Evolutionary conservation across 2,888 invertebrate genomes (phyloP).

Genomic region (Criorhina ranunculi): DNA sequence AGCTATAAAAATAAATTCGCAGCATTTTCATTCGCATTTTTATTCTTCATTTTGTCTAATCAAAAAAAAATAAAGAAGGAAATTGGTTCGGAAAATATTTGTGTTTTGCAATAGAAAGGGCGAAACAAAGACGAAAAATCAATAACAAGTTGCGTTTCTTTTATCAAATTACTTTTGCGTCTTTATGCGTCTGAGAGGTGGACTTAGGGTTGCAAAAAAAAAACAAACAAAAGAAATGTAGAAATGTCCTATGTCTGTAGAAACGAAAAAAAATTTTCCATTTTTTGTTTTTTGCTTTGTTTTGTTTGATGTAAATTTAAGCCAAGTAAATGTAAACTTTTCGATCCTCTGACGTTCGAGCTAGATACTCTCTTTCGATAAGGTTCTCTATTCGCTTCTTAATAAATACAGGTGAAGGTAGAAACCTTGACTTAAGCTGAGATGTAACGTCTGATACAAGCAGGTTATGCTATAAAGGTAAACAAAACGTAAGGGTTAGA

Average conservation of each 20-base stretch:
- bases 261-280: conserved; percentile 56
- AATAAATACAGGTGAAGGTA: conserved; percentile 98
- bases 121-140: conserved; percentile 39
- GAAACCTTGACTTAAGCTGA: conserved; percentile 97
- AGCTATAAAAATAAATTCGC: conserved; percentile 51
- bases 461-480: conserved; percentile 90
- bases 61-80: conserved; percentile 14
- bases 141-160: conserved; percentile 47
- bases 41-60: conserved; percentile 63
- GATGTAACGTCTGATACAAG: conserved; percentile 99
- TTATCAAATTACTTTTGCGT: conserved; percentile 48
- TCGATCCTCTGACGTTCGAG: conserved; percentile 98
- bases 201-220: conserved; percentile 37
- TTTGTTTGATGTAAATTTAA: conserved; percentile 85
- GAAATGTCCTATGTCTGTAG: conserved; percentile 52
- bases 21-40: conserved; percentile 55
- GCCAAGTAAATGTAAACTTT: conserved; percentile 98
- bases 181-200: conserved; percentile 46
- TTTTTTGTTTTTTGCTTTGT: conserved; percentile 25
- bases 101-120: conserved; percentile 46
- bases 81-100: conserved; percentile 11
- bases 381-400: conserved; percentile 99
- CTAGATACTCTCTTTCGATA: conserved; percentile 99
- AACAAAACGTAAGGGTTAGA: conserved; percentile 38
- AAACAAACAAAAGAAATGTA: conserved; percentile 47